Base-by-base conservation (phyloP, 2,113 vertebrate species). In the Diglossa brunneiventris region DNA sequence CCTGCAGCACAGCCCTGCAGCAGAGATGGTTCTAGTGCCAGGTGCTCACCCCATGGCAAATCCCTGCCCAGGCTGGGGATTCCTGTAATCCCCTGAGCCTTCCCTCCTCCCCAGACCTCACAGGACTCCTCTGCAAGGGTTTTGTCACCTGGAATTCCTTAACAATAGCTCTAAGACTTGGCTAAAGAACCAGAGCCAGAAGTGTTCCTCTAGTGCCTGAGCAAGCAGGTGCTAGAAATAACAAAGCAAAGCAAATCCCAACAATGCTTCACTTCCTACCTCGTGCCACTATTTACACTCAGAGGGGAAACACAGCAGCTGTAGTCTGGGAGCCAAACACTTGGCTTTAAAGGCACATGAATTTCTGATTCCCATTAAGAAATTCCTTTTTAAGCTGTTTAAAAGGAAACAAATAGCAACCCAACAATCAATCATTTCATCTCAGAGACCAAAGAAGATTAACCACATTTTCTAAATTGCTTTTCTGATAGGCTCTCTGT, bases 241-340 rank as follows among this genome's bases (percentile, higher is more conserved):
- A 94, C 72, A 96, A 93, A 94, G 68, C 92, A 95, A 92, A 93
- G 72, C 85, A 83, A 74, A 88, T 47, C 68, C 75, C 50, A 44
- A 83, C 93, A 93, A 75, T 70, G 85, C 61, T 88, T 49, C 61
- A 63, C 44, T 96, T 96, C 93, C 95, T 92, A 89, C 76, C 73
- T 85, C 11, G 4, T 89, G 85, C 85, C 64, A 70, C 47, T 92
- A 27, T 91, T 88, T 76, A 94, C 47, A 55, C 31, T 74, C 0
- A 0, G 13, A 56, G 79, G 76, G 87, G 79, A 95, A 95, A 75
- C 26, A 33, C 15, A 2, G 6, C 52, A 27, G 2, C 74, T 85
- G 26, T 7, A 42, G 47, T 56, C 73, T 37, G 28, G 64, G 70
- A 97, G 83, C 92, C 90, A 81, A 93, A 67, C 26, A 9, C 31